Conservation (phyloP, 2,113 vertebrate species). For the Limnothrissa miodon region DNA sequence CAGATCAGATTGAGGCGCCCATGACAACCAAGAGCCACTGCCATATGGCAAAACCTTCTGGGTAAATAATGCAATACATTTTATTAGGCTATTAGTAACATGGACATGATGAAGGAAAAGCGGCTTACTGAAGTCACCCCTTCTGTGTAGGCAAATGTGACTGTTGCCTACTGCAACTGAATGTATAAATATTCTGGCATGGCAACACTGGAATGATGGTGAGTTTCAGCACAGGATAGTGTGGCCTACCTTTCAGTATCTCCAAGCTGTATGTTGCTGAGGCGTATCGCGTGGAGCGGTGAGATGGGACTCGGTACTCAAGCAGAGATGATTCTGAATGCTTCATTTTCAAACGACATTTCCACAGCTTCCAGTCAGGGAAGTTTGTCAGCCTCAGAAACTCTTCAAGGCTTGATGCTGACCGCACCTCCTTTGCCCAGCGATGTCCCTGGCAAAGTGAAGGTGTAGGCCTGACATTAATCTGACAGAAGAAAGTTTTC, state of each 20-base stretch:
- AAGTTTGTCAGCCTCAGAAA: slow-evolving; percentile 86
- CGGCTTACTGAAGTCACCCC: too few species aligned
- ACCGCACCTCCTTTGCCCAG: slow-evolving; percentile 81
- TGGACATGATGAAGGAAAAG: too few species aligned
- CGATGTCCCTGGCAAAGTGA: slow-evolving; percentile 63
- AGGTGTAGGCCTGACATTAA: background rate
- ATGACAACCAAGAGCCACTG: too few species aligned
- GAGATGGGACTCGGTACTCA: slow-evolving; percentile 64
- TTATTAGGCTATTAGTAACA: too few species aligned
- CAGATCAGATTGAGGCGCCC: too few species aligned
- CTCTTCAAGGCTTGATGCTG: slow-evolving; percentile 87
- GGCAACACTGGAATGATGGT: too few species aligned
- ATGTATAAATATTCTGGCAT: too few species aligned
- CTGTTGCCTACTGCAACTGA: too few species aligned
- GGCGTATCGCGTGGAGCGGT: slow-evolving; percentile 91
- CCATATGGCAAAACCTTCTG: background rate
- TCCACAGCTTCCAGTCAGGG: slow-evolving; percentile 94
- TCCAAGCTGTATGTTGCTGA: slow-evolving; percentile 88
- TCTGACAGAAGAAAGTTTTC: too few species aligned
- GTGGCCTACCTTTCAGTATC: slow-evolving; percentile 83
- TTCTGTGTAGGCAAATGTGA: too few species aligned
- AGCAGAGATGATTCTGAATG: slow-evolving; percentile 55
- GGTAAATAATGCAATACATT: too few species aligned
- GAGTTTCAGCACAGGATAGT: too few species aligned
- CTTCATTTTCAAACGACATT: slow-evolving; percentile 84